Percentiles rank a stretch among this genome's conserved stretches.
Conservation (phyloP, 1,140 invertebrate species). For the Eumeta japonica region DNA sequence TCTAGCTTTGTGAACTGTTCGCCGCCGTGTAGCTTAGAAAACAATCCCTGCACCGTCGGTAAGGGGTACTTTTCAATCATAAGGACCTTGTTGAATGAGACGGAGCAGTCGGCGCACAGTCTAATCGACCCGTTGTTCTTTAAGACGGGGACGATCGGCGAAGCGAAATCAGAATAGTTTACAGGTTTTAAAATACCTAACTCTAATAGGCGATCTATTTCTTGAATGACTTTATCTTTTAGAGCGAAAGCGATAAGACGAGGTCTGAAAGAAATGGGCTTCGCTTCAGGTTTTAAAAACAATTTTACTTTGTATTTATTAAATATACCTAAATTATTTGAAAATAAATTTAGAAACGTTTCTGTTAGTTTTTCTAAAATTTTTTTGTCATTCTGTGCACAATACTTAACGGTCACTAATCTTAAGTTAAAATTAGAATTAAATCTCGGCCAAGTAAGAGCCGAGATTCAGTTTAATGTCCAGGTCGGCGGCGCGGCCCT, state of each 20-base stretch:
- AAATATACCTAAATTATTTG: slow-evolving; percentile 2
- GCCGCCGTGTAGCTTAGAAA: slow-evolving; percentile 15
- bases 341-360: not conserved
- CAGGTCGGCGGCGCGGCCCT: not conserved
- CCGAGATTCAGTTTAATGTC: not conserved
- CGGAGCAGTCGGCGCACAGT: slow-evolving; percentile 28
- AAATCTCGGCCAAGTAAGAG: not conserved
- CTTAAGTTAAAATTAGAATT: not conserved
- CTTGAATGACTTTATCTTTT: slow-evolving; percentile 15
- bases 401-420: not conserved
- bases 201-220: slow-evolving; percentile 14
- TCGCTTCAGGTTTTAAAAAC: slow-evolving; percentile 11
- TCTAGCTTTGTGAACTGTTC: too few relatives aligned
- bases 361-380: too few relatives aligned
- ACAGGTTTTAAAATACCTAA: too few relatives aligned
- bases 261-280: too few relatives aligned
- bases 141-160: slow-evolving; percentile 32
- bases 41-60: slow-evolving; percentile 22
- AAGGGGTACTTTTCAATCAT: slow-evolving; percentile 15
- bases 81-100: slow-evolving; percentile 11
- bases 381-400: not conserved
- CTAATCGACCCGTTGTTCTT: slow-evolving; percentile 25
- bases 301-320: slow-evolving; percentile 3
- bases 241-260: too few relatives aligned
- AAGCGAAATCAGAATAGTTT: slow-evolving; percentile 28